These are phyloP conservation scores for Drosophila athabasca DNA, from an alignment of 1,140 invertebrate species.

Conservation along the genomic window DNA sequence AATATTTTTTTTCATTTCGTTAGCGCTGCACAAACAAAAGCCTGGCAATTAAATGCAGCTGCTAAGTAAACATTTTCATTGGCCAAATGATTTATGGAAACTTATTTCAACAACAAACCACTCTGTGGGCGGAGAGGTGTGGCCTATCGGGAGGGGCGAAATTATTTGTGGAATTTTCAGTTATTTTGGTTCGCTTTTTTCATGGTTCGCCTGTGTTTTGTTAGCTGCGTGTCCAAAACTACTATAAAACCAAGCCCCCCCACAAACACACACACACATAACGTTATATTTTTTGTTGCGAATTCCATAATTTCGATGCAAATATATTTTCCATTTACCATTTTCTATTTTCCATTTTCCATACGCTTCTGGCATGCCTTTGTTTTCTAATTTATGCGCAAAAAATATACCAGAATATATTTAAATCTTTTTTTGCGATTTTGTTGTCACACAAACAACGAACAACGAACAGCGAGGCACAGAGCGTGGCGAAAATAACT, in stretches of 20 bases:
- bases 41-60: constrained; percentile 66
- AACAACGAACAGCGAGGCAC: constrained; percentile 63
- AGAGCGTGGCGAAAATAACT: constrained; percentile 63
- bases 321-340: constrained; percentile 57
- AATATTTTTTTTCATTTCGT: constrained; percentile 33
- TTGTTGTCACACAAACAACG: constrained; percentile 51
- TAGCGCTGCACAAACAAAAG: constrained; percentile 68
- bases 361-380: constrained; percentile 74
- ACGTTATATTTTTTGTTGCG: constrained; percentile 67
- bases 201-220: constrained; percentile 23
- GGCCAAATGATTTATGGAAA: constrained; percentile 59
- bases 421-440: constrained; percentile 44
- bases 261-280: constrained; percentile 21
- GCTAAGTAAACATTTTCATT: constrained; percentile 63
- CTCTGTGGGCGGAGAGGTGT: constrained; percentile 20
- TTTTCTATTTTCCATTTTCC: constrained; percentile 25
- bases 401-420: constrained; percentile 39
- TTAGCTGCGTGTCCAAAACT: constrained; percentile 57
- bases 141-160: background rate
- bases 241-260: constrained; percentile 27
- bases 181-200: constrained; percentile 42
- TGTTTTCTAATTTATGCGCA: constrained; percentile 65
- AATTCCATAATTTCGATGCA: constrained; percentile 65
- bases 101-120: constrained; percentile 38
- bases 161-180: constrained; percentile 33